Evolutionary conservation across 2,113 vertebrate species (phyloP), one percentile per base, ranked within the genome.

Genomic region (Atrichornis clamosus): DNA sequence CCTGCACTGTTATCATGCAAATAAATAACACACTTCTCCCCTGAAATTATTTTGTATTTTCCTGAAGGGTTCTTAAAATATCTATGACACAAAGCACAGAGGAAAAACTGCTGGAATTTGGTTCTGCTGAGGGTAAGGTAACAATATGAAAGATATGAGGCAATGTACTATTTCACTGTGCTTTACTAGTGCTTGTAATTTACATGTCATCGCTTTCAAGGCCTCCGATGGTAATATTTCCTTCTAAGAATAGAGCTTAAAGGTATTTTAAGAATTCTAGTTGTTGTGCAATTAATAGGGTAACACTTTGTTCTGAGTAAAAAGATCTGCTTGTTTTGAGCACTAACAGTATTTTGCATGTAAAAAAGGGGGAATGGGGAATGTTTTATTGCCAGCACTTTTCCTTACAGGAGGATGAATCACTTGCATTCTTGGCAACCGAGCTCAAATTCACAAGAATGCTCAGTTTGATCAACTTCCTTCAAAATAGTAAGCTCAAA

Each of bases 381-480:
- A 81, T 41, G 63, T 85, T 94, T 95, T 78, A 94, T 94, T 93
- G 90, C 89, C 90, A 95, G 75, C 74, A 44, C 82, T 94, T 93
- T 90, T 97, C 72, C 84, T 97, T 95, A 56, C 89, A 84, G 81
- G 47, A 50, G 46, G 41, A 96, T 97, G 97, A 97, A 97, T 97
- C 96, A 96, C 67, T 97, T 90, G 82, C 84, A 96, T 97, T 97
- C 95, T 97, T 97, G 97, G 96, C 95, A 97, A 80, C 42, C 35
- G 52, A 80, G 42, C 82, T 85, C 88, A 94, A 84, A 89, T 95
- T 96, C 95, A 87, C 93, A 96, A 96, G 95, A 97, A 95, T 97
- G 96, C 90, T 95, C 92, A 93, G 89, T 96, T 97, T 97, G 87
- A 97, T 94, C 90, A 96, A 84, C 92, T 96, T 97, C 95, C 93